These are phyloP conservation scores for Alligator mississippiensis DNA, from an alignment of 2,113 vertebrate genomes.

Conservation along the genomic window DNA sequence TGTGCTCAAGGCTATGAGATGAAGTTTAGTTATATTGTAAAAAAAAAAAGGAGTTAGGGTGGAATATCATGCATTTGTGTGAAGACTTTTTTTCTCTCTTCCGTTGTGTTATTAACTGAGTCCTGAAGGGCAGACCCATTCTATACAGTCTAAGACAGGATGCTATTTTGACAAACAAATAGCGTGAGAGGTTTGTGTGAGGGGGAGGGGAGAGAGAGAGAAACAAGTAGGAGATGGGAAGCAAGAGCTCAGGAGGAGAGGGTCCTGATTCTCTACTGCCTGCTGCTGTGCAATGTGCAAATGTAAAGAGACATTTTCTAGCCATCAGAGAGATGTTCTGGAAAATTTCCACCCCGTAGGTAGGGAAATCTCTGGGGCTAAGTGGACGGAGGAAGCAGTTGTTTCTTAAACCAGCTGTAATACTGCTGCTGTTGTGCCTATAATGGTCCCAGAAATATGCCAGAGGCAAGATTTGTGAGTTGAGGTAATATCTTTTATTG, in stretches of 20 bases:
- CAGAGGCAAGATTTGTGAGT: too few relatives aligned
- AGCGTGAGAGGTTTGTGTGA: too few relatives aligned
- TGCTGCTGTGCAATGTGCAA: not conserved
- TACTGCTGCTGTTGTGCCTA: too few relatives aligned
- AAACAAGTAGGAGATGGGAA: not conserved
- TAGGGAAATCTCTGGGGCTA: too few relatives aligned
- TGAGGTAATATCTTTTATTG: too few relatives aligned
- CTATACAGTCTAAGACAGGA: not conserved
- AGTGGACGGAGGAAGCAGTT: too few relatives aligned
- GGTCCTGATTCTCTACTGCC: not conserved
- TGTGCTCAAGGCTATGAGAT: not conserved
- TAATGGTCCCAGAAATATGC: too few relatives aligned
- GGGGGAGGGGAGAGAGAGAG: not conserved
- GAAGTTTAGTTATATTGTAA: not conserved
- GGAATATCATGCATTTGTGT: not conserved
- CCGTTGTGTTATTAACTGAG: not conserved
- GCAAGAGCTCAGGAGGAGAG: not conserved
- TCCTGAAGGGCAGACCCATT: not conserved
- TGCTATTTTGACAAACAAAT: too few relatives aligned
- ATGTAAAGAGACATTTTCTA: not conserved
- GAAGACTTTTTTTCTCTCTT: not conserved
- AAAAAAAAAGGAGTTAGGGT: rapidly evolving
- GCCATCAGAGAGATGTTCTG: not conserved
- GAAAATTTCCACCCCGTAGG: too few relatives aligned
- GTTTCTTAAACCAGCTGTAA: too few relatives aligned